Evolutionary conservation across 2,797 vertebrate species (phyloP).

Genomic region (Pangasius krempfi): DNA sequence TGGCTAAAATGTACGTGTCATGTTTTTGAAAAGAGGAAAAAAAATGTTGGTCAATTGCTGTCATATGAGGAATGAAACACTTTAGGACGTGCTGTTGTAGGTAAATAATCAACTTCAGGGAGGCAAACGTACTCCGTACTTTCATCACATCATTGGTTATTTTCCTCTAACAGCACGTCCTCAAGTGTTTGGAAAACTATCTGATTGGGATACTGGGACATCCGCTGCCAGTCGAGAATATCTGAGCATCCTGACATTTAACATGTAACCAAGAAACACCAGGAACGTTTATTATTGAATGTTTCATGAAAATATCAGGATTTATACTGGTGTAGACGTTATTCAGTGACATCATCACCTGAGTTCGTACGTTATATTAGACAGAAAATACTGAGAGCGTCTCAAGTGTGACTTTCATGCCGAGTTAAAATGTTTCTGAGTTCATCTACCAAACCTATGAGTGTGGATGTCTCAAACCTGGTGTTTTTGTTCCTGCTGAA

Average conservation of each 20-base stretch:
- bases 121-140: not conserved
- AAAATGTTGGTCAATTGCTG: not conserved
- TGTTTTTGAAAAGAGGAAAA: no score
- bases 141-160: not conserved
- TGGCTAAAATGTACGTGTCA: not conserved
- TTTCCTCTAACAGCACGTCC: not conserved
- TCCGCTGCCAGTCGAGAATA: not conserved
- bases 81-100: not conserved
- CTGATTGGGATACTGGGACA: not conserved
- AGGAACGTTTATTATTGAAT: not conserved
- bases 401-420: not conserved
- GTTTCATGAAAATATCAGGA: not conserved
- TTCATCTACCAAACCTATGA: not conserved
- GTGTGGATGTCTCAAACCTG: not conserved
- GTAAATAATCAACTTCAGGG: not conserved
- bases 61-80: not conserved
- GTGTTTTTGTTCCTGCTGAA: not conserved
- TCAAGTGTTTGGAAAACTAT: not conserved
- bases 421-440: not conserved
- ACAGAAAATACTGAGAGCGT: not conserved
- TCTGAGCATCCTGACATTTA: not conserved
- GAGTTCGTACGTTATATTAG: not conserved
- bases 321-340: not conserved
- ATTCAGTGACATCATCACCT: not conserved
- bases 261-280: not conserved